A percentile compares a stretch with the other conserved stretches of the same genome.
Conservation (phyloP, 2,888 invertebrate genomes). For the Pandemis heparana region DNA sequence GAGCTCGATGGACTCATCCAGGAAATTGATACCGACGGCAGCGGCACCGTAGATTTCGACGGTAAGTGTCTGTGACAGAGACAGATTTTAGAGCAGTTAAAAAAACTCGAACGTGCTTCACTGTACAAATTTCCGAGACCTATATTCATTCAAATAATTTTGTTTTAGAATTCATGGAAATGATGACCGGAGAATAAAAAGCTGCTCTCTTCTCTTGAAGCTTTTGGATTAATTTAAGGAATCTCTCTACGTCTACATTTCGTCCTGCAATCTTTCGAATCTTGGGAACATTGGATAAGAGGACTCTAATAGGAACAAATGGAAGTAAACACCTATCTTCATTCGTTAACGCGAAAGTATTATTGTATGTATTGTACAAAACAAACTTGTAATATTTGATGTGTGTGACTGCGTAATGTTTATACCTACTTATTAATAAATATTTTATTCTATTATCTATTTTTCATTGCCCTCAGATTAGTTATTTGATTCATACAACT, state of each 20-base stretch:
- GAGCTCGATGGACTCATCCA: conserved; percentile 99
- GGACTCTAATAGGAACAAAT: conserved; percentile 56
- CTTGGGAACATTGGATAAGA: conserved; percentile 72
- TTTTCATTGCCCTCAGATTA: conserved; percentile 37
- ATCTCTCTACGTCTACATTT: conserved; percentile 62
- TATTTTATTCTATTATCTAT: conserved; percentile 77
- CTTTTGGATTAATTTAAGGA: conserved; percentile 74
- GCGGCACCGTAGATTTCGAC: conserved; percentile 99
- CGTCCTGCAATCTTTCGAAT: conserved; percentile 75
- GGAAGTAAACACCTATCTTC: conserved; percentile 50
- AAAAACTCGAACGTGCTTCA: neutral
- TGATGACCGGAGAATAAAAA: conserved; percentile 97
- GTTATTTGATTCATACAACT: conserved; percentile 44
- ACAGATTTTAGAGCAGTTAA: neutral
- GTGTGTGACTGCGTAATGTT: conserved; percentile 83
- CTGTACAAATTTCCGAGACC: neutral
- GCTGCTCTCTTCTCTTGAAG: conserved; percentile 68
- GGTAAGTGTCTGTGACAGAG: conserved; percentile 84
- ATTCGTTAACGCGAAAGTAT: conserved; percentile 72
- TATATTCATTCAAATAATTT: conserved; percentile 49
- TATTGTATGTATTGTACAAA: conserved; percentile 82
- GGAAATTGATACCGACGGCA: conserved; percentile 99
- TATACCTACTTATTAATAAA: conserved; percentile 84
- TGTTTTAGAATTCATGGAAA: conserved; percentile 97
- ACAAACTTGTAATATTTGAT: conserved; percentile 79